Evolutionary conservation across 2,888 invertebrate species (phyloP).

Genomic region (Diaprepes abbreviatus): DNA sequence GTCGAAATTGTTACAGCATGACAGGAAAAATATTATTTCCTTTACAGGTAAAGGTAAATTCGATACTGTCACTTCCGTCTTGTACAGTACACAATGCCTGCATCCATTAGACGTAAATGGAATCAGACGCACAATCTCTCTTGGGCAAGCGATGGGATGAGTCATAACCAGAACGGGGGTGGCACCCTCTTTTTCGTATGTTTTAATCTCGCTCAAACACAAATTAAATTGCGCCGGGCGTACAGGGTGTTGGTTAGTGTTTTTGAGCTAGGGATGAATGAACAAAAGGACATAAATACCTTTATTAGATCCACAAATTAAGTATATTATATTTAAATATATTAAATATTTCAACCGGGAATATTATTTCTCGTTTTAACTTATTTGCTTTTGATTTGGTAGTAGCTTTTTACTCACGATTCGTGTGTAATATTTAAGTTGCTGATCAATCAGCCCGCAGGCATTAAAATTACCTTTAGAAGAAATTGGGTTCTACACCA

Average conservation of each 20-base stretch:
- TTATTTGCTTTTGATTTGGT: too few relatives aligned
- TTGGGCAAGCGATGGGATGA: constrained; percentile 37
- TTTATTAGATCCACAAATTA: background rate
- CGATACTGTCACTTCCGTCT: constrained; percentile 36
- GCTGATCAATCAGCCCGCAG: too few relatives aligned
- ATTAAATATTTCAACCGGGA: too few relatives aligned
- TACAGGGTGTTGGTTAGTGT: constrained; percentile 32
- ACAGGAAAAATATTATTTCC: background rate
- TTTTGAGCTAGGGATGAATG: constrained; percentile 4
- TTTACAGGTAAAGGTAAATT: constrained; percentile 7
- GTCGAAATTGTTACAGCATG: too few relatives aligned
- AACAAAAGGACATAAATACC: background rate
- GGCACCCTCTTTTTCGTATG: constrained; percentile 37
- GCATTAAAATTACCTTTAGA: too few relatives aligned
- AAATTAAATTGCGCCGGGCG: constrained; percentile 39
- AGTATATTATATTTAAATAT: too few relatives aligned
- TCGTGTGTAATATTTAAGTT: too few relatives aligned
- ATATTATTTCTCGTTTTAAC: too few relatives aligned
- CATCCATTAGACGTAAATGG: constrained; percentile 44
- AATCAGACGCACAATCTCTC: constrained; percentile 34
- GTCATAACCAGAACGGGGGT: constrained; percentile 36
- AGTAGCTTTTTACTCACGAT: too few relatives aligned
- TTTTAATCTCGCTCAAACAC: constrained; percentile 43
- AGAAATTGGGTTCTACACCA: too few relatives aligned
- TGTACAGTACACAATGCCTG: constrained; percentile 26